A percentile compares a stretch with the other conserved stretches of the same genome.
These are phyloP conservation scores for Meteorus cinctellus DNA, from an alignment of 2,888 invertebrate species.

Conservation along the genomic window DNA sequence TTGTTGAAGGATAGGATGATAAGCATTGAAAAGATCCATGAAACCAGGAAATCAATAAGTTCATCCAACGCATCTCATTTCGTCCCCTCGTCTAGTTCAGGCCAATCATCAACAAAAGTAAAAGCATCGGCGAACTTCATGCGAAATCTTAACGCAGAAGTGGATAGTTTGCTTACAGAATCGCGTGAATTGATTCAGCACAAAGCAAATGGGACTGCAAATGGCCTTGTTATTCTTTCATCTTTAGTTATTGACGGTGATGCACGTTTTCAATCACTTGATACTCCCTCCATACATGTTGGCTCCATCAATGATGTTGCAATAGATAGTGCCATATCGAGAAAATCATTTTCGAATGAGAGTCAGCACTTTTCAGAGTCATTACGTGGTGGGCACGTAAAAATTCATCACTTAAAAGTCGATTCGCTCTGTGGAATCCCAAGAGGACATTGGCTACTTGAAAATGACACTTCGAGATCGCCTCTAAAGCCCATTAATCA, in stretches of 20 bases:
- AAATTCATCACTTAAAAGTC: constrained; percentile 56
- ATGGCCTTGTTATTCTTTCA: constrained; percentile 2
- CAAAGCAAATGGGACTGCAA: not conserved
- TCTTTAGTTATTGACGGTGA: constrained; percentile 52
- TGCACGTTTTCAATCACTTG: constrained; percentile 51
- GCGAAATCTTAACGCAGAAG: not conserved
- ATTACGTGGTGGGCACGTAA: constrained; percentile 52
- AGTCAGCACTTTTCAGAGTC: constrained; percentile 29
- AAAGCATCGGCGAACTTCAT: not conserved
- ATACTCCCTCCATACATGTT: constrained; percentile 48
- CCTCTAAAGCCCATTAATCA: constrained; percentile 37
- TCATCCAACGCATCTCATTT: not conserved
- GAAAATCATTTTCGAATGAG: constrained; percentile 27
- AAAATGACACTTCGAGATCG: constrained; percentile 44
- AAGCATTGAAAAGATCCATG: constrained; percentile 51
- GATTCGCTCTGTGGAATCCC: constrained; percentile 63
- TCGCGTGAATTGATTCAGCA: not conserved
- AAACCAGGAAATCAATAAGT: constrained; percentile 50
- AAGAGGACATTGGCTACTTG: constrained; percentile 55
- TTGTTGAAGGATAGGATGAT: constrained; percentile 53
- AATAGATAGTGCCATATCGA: constrained; percentile 53
- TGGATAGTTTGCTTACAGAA: not conserved
- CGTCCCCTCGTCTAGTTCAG: not conserved
- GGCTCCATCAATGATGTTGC: constrained; percentile 53
- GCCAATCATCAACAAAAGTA: not conserved